phyloP scores from a whole-genome alignment of 2,113 vertebrate genomes.

The Varanus salvator region DNA sequence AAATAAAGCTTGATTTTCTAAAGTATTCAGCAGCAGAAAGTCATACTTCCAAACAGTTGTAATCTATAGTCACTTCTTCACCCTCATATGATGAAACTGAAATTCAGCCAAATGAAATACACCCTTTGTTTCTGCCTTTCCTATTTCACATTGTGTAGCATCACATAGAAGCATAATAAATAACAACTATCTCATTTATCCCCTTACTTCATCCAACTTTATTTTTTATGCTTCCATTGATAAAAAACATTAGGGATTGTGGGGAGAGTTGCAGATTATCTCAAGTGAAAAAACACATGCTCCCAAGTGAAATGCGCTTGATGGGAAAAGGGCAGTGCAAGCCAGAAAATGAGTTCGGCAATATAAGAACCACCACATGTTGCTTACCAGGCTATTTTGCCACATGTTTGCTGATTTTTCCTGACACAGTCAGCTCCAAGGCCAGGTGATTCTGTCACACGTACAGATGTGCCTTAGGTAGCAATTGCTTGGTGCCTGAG shows the following conservation, averaged over 20 bases:
- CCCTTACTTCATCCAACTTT: neutral
- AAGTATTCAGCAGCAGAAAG: neutral
- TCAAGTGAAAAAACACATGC: neutral
- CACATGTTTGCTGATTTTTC: no score
- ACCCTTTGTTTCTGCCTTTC: neutral
- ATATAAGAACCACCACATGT: no score
- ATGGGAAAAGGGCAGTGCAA: neutral
- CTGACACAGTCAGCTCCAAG: no score
- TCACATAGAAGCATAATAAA: neutral
- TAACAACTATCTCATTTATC: neutral
- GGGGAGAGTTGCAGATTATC: neutral
- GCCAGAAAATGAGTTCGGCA: neutral
- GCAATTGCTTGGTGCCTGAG: no score
- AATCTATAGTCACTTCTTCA: neutral
- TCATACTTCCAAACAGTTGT: neutral
- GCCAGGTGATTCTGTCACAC: no score
- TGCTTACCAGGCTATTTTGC: no score
- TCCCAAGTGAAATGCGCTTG: neutral
- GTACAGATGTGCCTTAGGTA: no score
- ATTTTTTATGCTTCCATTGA: neutral
- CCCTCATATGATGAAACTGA: neutral
- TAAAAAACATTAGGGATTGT: neutral
- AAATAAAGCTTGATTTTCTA: neutral
- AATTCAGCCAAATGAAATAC: constrained; percentile 2
- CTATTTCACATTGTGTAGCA: neutral